Evolutionary conservation across 2,797 vertebrate genomes (phyloP).

Genomic region (Crax fasciolata): DNA sequence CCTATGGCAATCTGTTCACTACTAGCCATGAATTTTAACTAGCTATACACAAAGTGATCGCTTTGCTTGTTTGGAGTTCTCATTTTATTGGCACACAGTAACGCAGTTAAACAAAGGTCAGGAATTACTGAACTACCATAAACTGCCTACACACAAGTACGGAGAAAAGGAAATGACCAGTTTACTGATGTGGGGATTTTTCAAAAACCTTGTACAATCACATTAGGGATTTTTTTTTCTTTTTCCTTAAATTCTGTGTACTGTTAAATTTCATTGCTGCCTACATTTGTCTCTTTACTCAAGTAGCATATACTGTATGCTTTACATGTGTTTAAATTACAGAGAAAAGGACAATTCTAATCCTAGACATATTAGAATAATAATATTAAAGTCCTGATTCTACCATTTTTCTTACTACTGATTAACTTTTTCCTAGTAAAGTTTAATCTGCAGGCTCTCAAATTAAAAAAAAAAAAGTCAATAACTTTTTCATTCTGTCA

Average conservation of each 20-base stretch:
- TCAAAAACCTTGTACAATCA: neutral
- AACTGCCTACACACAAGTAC: neutral
- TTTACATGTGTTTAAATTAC: neutral
- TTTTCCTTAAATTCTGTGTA: neutral
- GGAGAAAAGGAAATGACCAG: slow-evolving; percentile 2
- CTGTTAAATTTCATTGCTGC: neutral
- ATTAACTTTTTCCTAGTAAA: neutral
- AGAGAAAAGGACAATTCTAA: neutral
- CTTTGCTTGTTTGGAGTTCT: slow-evolving; percentile 50
- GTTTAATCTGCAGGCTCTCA: neutral
- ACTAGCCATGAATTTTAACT: slow-evolving; percentile 71
- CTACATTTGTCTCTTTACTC: neutral
- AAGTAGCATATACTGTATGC: neutral
- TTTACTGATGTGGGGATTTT: fast-evolving
- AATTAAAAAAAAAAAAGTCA: neutral
- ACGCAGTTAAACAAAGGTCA: slow-evolving; percentile 4
- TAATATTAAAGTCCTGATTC: neutral
- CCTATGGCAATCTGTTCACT: slow-evolving; percentile 51
- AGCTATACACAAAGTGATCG: slow-evolving; percentile 20
- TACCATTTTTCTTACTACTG: neutral
- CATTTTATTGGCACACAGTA: neutral
- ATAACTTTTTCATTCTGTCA: neutral
- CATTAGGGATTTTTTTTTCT: neutral
- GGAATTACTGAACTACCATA: slow-evolving; percentile 21
- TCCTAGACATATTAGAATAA: neutral